These are phyloP conservation scores for Epinephelus cyanopodus DNA, from an alignment of 2,113 vertebrate genomes.

Conservation along the genomic window DNA sequence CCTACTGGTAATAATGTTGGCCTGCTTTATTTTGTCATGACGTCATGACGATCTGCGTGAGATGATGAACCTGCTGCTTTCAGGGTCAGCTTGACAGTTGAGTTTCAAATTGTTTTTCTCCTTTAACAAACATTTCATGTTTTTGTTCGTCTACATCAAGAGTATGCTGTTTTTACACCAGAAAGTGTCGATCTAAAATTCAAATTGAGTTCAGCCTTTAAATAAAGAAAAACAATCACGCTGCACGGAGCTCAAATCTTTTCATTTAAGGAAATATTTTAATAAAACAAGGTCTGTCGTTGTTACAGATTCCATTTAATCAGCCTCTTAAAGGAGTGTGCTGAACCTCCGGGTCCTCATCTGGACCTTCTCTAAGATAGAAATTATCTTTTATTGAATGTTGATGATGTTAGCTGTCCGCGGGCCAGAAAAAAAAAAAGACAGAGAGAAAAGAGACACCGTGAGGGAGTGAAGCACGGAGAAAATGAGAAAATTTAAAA, in stretches of 20 bases:
- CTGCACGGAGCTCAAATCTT: background rate
- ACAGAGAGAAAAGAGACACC: slow-evolving; percentile 16
- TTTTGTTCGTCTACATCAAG: background rate
- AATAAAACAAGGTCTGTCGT: slow-evolving; percentile 18
- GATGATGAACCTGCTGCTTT: slow-evolving; percentile 28
- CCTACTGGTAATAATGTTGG: background rate
- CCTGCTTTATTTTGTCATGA: slow-evolving; percentile 27
- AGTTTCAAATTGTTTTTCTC: background rate
- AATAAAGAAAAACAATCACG: background rate
- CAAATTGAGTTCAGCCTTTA: background rate
- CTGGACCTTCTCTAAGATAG: slow-evolving; percentile 55
- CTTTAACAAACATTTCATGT: background rate
- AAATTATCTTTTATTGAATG: slow-evolving; percentile 75
- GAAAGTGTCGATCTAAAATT: background rate
- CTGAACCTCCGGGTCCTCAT: slow-evolving; percentile 56
- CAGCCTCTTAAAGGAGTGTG: slow-evolving; percentile 40
- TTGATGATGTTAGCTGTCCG: slow-evolving; percentile 74
- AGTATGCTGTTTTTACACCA: background rate
- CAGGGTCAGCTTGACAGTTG: slow-evolving; percentile 13
- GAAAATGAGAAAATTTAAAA: slow-evolving; percentile 67
- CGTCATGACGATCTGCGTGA: background rate
- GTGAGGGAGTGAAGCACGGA: slow-evolving; percentile 8
- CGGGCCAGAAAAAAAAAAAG: slow-evolving; percentile 20
- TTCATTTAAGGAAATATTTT: slow-evolving; percentile 44
- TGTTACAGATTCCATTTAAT: slow-evolving; percentile 62